Percentiles rank a stretch among this genome's conserved stretches.
phyloP scores from a whole-genome alignment of 2,113 vertebrate species.

The Marcusenius ussheri region DNA sequence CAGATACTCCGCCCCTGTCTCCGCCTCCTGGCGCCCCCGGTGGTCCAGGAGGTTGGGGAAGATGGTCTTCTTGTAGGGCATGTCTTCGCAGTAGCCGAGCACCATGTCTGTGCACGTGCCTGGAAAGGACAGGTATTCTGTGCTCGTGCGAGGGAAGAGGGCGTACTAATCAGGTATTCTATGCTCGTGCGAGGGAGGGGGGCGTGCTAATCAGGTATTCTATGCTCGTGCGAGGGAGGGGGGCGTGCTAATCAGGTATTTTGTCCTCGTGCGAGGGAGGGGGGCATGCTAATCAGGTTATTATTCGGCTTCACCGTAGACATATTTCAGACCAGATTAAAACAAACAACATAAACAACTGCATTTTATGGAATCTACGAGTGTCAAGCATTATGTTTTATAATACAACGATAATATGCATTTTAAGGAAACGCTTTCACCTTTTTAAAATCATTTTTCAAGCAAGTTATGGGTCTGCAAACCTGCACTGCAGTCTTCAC shows the following conservation, averaged over 20 bases:
- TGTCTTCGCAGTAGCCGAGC: slow-evolving; percentile 75
- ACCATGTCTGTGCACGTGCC: slow-evolving; percentile 70
- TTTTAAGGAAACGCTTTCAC: not conserved
- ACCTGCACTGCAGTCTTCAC: not conserved
- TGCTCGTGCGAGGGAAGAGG: not conserved
- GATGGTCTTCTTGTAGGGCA: slow-evolving; percentile 65
- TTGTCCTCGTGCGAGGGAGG: no score
- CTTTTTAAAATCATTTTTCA: not conserved
- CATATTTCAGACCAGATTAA: not conserved
- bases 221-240: no score
- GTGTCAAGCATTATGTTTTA: not conserved
- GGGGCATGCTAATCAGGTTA: not conserved
- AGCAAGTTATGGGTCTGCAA: not conserved
- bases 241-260: not conserved
- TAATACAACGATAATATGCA: not conserved
- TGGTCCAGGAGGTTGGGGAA: slow-evolving; percentile 85
- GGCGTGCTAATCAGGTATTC: not conserved
- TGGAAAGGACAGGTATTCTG: slow-evolving; percentile 33
- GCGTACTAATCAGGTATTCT: not conserved
- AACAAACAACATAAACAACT: not conserved
- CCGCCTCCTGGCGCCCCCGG: slow-evolving; percentile 61
- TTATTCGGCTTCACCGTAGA: not conserved
- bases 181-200: not conserved
- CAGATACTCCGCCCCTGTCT: slow-evolving; percentile 81
- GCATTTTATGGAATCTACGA: not conserved